These are phyloP conservation scores for Molossus molossus DNA, from an alignment of 2,797 vertebrate species.

Conservation along the genomic window DNA sequence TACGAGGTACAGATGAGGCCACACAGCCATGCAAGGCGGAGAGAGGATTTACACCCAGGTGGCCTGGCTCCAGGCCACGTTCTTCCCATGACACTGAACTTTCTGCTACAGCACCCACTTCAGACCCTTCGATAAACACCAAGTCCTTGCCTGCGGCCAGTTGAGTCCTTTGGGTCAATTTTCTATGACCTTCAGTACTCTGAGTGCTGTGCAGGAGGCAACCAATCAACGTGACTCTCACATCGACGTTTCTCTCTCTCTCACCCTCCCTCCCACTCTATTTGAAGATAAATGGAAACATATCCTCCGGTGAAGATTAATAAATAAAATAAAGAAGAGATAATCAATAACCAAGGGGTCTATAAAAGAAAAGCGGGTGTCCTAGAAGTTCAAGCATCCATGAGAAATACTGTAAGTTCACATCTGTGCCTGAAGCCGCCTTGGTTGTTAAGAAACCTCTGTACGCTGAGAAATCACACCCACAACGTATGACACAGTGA, in stretches of 20 bases:
- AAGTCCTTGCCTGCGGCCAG: background rate
- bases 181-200: background rate
- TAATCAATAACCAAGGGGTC: background rate
- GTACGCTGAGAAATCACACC: background rate
- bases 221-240: no score
- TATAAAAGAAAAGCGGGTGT: background rate
- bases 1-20: background rate
- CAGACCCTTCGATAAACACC: no score
- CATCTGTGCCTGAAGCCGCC: background rate
- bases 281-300: no score
- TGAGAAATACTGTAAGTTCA: background rate
- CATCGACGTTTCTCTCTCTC: no score
- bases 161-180: background rate
- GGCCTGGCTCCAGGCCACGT: background rate
- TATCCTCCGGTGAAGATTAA: no score
- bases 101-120: rapidly evolving
- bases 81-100: rapidly evolving
- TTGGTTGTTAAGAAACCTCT: background rate
- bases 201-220: background rate
- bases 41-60: background rate
- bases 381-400: background rate
- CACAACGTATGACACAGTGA: background rate
- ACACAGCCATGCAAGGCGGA: background rate
- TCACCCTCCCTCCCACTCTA: no score
- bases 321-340: background rate